Conservation (phyloP, 1,140 invertebrate genomes). For the Heliothis virescens region DNA sequence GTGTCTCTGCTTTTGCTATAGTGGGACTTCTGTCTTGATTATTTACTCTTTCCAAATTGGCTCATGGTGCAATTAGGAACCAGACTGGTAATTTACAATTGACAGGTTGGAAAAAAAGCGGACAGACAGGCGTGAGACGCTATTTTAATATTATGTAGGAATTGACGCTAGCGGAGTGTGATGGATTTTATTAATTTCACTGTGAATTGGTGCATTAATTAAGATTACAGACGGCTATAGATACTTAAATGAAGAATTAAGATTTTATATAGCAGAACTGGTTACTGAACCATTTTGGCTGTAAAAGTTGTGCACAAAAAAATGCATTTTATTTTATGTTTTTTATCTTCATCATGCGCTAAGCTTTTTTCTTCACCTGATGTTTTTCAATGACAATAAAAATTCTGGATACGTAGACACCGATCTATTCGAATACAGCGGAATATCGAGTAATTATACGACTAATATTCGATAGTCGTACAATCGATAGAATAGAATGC, state of each 20-base stretch:
- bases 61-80: constrained; percentile 60
- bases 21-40: background rate
- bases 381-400: background rate
- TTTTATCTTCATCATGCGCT: no score
- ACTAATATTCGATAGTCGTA: constrained; percentile 52
- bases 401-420: background rate
- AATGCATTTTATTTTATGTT: no score
- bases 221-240: background rate
- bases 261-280: background rate
- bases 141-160: constrained; percentile 27
- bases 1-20: no score
- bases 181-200: constrained; percentile 32
- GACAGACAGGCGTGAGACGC: constrained; percentile 22
- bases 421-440: background rate
- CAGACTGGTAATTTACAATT: constrained; percentile 57
- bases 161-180: constrained; percentile 20
- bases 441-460: constrained; percentile 54
- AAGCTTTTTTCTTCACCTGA: no score
- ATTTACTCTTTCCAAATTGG: constrained; percentile 6
- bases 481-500: constrained; percentile 49
- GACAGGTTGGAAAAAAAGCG: constrained; percentile 55
- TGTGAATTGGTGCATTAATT: background rate
- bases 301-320: no score
- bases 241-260: background rate
- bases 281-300: background rate